A percentile compares a stretch with the other conserved stretches of the same genome.
phyloP scores from a whole-genome alignment of 2,797 vertebrate genomes.

The Petrocephalus sullivani region DNA sequence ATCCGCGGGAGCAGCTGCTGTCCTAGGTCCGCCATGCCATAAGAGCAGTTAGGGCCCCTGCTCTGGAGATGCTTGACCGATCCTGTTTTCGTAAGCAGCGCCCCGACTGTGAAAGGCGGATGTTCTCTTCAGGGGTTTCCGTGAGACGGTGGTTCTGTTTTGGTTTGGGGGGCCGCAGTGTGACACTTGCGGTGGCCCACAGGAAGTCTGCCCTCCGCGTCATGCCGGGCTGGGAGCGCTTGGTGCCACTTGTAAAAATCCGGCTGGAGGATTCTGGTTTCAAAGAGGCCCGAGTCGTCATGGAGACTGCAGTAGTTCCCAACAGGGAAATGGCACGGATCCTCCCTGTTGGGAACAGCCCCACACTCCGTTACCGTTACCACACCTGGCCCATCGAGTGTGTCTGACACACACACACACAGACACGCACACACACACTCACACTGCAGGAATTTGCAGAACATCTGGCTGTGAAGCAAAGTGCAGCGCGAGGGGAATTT shows the following conservation, averaged over 20 bases:
- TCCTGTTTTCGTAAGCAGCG: neutral
- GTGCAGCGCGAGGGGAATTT: constrained; percentile 44
- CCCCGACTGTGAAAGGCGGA: neutral
- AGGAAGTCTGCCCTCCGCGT: neutral
- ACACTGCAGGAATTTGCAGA: constrained; percentile 59
- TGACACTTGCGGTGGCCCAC: neutral
- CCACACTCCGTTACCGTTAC: constrained; percentile 10
- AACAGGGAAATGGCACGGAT: constrained; percentile 32
- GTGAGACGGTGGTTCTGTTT: neutral
- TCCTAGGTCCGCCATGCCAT: neutral
- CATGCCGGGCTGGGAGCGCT: neutral
- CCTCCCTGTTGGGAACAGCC: constrained; percentile 28
- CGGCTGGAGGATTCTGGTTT: neutral
- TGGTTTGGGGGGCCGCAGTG: neutral
- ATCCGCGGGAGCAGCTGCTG: neutral
- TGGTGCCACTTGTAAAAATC: neutral
- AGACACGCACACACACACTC: constrained; percentile 38
- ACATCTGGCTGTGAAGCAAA: constrained; percentile 52
- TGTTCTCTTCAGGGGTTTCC: neutral
- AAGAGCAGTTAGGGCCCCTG: neutral
- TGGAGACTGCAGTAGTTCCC: constrained; percentile 9
- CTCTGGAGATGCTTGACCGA: neutral
- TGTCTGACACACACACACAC: constrained; percentile 33
- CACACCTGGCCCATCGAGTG: neutral
- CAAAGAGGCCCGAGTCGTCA: neutral